Conservation (phyloP, 1,140 invertebrate species). For the Drosophila yakuba region DNA sequence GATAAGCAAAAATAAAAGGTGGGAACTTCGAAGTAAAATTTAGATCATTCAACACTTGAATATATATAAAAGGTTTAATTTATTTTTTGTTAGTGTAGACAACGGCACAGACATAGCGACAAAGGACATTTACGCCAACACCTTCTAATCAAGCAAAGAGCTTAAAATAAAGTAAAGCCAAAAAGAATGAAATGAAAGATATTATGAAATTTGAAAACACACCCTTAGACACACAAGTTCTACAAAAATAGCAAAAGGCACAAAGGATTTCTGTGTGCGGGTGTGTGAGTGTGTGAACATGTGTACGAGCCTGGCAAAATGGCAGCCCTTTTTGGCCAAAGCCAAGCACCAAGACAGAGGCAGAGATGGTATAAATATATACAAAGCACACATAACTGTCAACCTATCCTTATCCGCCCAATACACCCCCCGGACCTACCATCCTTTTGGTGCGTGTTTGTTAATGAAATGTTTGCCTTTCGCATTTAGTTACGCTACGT, state of each 20-base stretch:
- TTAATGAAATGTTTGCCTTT: conserved; percentile 82
- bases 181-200: conserved; percentile 82
- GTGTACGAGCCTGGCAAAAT: conserved; percentile 33
- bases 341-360: conserved; percentile 25
- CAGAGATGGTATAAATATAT: conserved; percentile 53
- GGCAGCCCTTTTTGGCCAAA: conserved; percentile 54
- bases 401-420: conserved; percentile 28
- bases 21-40: no score
- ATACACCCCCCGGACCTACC: neutral
- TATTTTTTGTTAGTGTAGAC: conserved; percentile 3
- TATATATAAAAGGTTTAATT: neutral
- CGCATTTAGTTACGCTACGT: conserved; percentile 80
- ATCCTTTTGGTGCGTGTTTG: conserved; percentile 66
- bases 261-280: conserved; percentile 26
- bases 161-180: conserved; percentile 80
- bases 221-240: conserved; percentile 26
- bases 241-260: conserved; percentile 54
- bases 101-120: conserved; percentile 17
- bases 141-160: conserved; percentile 82
- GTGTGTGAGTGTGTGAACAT: conserved; percentile 30
- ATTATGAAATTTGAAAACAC: conserved; percentile 79
- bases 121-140: conserved; percentile 78
- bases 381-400: conserved; percentile 79
- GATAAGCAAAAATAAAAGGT: no score
- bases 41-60: no score